Base-by-base conservation (phyloP, 2,888 invertebrate species). In the Cheiracanthium punctorium region DNA sequence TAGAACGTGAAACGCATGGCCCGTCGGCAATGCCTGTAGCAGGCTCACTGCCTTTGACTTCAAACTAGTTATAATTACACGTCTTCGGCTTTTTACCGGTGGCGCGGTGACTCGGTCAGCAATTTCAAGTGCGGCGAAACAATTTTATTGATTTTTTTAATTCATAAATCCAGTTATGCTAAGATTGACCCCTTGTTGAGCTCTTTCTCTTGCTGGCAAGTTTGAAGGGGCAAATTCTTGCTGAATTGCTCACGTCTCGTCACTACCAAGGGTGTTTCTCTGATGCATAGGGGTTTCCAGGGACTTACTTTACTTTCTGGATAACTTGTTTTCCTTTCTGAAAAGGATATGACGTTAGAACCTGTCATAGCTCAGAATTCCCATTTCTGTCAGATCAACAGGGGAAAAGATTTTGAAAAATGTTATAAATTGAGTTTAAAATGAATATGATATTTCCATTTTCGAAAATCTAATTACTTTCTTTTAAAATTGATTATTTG, bases 131-230 rank as follows among this genome's bases (percentile, higher is more conserved):
- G 37, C 67, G 67, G 41, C 67, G 67, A 29, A 77, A 77, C 77
- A 70, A 67, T 77, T 67, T 77, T 52, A 48, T 77, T 69, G 32
- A 48, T 77, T 77, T 76, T 41, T 76, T 69, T 77, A 33, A 70
- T 70, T 69, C 58, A 52, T 77, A 77, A 77, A 77, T 77, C 77
- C 77, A 77, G 77, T 77, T 77, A 70, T 70, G 69, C 70, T 52
- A 69, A 77, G 52, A 48, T 77, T 70, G 70, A 70, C 70, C 77
- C 77, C 69, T 77, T 69, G 32, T 69, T 43, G 33, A 77, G 48
- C 24, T 58, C 58, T 24, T 5, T 58, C 58, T 24, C 58, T 58
- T 8, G 58, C 58, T 58, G 58, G 58, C 24, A 17, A 24, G 58
- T 58, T 58, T 58, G 20, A 58, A 58, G 58, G 58, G 58, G 24